These are phyloP conservation scores for Thera britannica DNA, from an alignment of 2,888 invertebrate genomes.

Conservation along the genomic window DNA sequence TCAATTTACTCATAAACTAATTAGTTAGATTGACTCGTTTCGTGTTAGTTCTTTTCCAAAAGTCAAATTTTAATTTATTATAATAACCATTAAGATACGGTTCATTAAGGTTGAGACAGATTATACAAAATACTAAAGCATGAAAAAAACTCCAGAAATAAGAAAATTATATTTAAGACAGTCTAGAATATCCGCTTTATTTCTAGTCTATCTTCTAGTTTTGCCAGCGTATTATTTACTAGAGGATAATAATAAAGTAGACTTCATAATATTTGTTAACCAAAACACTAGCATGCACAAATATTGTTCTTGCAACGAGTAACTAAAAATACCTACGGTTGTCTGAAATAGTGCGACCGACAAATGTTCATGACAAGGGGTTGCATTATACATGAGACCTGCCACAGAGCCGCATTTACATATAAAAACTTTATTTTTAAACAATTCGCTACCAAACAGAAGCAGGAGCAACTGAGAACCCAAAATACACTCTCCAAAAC, in stretches of 20 bases:
- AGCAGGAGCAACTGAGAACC: conserved; percentile 14
- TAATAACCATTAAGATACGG: neutral
- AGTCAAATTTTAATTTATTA: neutral
- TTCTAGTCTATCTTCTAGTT: no score
- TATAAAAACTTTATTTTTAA: conserved; percentile 54
- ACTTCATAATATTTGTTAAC: neutral
- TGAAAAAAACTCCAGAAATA: no score
- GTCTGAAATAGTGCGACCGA: conserved; percentile 76
- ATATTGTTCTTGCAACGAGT: conserved; percentile 39
- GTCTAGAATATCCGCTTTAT: no score
- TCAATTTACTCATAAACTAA: conserved; percentile 78
- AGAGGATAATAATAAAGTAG: neutral
- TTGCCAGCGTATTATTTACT: no score
- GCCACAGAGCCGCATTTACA: conserved; percentile 72
- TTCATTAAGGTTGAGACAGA: neutral
- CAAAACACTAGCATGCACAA: conserved; percentile 7
- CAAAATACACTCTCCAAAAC: neutral
- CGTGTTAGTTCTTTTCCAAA: conserved; percentile 46
- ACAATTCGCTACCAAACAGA: conserved; percentile 37
- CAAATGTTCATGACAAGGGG: conserved; percentile 81
- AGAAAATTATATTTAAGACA: no score
- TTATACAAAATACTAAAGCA: neutral
- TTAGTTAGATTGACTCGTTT: conserved; percentile 79
- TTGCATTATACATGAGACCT: conserved; percentile 81
- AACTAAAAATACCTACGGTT: conserved; percentile 51